These are phyloP conservation scores for Takifugu flavidus DNA, from an alignment of 2,113 vertebrate species.

Conservation along the genomic window DNA sequence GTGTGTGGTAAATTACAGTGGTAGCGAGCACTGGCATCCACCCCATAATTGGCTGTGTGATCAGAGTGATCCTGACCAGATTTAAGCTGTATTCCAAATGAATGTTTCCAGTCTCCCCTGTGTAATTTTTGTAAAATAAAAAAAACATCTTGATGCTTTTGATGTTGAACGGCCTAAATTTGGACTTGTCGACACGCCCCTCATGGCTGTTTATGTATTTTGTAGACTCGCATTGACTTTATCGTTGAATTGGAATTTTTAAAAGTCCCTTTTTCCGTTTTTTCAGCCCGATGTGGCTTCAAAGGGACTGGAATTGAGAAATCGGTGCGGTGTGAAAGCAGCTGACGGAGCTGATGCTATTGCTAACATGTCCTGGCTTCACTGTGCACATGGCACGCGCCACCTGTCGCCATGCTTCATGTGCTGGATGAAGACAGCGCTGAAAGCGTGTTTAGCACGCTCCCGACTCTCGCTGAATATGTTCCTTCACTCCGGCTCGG, in stretches of 20 bases:
- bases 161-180: neutral
- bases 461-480: constrained; percentile 1
- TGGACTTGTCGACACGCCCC: neutral
- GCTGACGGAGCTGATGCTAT: constrained; percentile 11
- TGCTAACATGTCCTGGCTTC: constrained; percentile 18
- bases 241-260: too few relatives aligned
- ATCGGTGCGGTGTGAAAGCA: constrained; percentile 15
- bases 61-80: constrained; percentile 9
- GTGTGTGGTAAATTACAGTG: constrained; percentile 26
- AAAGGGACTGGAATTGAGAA: constrained; percentile 1
- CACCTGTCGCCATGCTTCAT: constrained; percentile 24
- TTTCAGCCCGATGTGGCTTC: neutral
- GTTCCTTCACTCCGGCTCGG: too few relatives aligned
- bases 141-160: constrained; percentile 1
- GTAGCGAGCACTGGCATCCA: constrained; percentile 7
- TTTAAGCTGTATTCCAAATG: constrained; percentile 15
- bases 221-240: too few relatives aligned
- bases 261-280: too few relatives aligned
- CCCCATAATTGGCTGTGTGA: constrained; percentile 36
- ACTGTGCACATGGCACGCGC: constrained; percentile 24
- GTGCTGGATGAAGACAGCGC: constrained; percentile 29
- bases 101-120: constrained; percentile 4
- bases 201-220: too few relatives aligned
- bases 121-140: neutral
- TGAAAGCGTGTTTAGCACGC: constrained; percentile 31